Evolutionary conservation across 2,888 invertebrate species (phyloP).

Genomic region (Dynastes tityus): DNA sequence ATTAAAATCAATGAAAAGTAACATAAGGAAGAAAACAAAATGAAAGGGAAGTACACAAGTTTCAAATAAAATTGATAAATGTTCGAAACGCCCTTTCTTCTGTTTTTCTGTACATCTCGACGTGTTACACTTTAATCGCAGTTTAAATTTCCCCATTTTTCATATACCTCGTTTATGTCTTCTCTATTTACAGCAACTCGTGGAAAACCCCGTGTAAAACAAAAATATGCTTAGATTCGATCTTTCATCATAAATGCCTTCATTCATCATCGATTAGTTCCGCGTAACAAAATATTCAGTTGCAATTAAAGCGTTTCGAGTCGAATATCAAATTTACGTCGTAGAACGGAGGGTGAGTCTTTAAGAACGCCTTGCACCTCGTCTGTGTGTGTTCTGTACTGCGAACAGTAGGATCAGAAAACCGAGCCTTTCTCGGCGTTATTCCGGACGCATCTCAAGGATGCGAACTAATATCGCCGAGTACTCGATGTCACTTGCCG

Average conservation of each 20-base stretch:
- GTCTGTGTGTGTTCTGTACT: not conserved
- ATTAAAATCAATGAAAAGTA: too few species aligned
- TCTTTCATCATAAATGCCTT: not conserved
- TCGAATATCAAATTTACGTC: slow-evolving; percentile 37
- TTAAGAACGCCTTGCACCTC: not conserved
- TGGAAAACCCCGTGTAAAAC: too few species aligned
- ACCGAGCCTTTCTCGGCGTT: slow-evolving; percentile 29
- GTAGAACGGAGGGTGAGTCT: slow-evolving; percentile 13
- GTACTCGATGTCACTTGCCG: slow-evolving; percentile 66
- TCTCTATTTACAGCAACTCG: too few species aligned
- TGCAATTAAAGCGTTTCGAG: slow-evolving; percentile 25
- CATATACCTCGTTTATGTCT: too few species aligned
- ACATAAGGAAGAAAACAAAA: too few species aligned
- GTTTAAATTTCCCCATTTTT: too few species aligned
- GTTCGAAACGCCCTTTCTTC: too few species aligned
- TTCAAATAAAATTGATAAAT: too few species aligned
- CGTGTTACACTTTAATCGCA: too few species aligned
- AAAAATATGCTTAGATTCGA: too few species aligned
- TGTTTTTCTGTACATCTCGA: too few species aligned
- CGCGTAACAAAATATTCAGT: slow-evolving; percentile 28
- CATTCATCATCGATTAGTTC: slow-evolving; percentile 26
- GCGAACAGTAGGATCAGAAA: slow-evolving; percentile 16
- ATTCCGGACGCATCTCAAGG: slow-evolving; percentile 54
- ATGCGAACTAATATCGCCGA: slow-evolving; percentile 61
- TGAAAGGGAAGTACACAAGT: too few species aligned